Evolutionary conservation across 2,888 invertebrate species (phyloP).

Genomic region (Agrotis segetum): DNA sequence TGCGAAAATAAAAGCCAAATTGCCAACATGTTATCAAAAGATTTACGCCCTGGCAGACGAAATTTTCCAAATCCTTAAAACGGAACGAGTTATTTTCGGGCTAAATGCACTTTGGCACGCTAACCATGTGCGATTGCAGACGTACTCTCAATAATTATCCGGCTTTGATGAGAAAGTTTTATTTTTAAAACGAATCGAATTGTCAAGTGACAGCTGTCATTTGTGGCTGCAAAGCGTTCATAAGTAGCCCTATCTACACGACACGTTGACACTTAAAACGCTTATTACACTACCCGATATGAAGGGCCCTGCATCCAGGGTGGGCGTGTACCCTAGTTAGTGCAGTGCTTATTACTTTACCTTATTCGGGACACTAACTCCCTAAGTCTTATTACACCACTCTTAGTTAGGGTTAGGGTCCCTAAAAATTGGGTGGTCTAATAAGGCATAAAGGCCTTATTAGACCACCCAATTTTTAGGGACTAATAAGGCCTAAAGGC

Average conservation of each 20-base stretch:
- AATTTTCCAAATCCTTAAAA: constrained; percentile 27
- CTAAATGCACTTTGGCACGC: constrained; percentile 70
- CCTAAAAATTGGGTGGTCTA: no score
- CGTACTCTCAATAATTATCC: constrained; percentile 25
- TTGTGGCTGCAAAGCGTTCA: neutral
- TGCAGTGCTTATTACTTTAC: no score
- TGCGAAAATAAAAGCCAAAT: constrained; percentile 2
- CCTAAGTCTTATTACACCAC: no score
- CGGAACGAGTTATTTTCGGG: constrained; percentile 55
- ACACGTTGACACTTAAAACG: no score
- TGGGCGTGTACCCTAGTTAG: no score
- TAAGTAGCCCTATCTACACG: constrained; percentile 5
- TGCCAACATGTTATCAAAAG: constrained; percentile 2
- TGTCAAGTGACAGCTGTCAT: neutral
- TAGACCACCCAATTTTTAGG: no score
- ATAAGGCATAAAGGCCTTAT: no score
- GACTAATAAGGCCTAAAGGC: no score
- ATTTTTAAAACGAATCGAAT: neutral
- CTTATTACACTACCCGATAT: no score
- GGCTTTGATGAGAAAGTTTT: neutral
- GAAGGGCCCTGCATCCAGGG: no score
- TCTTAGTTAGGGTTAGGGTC: no score
- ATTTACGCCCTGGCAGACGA: constrained; percentile 14
- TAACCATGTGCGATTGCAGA: constrained; percentile 35
- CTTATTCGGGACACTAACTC: no score